Evolutionary conservation across 2,797 vertebrate species (phyloP).

Genomic region (Catostomus latipinnis): DNA sequence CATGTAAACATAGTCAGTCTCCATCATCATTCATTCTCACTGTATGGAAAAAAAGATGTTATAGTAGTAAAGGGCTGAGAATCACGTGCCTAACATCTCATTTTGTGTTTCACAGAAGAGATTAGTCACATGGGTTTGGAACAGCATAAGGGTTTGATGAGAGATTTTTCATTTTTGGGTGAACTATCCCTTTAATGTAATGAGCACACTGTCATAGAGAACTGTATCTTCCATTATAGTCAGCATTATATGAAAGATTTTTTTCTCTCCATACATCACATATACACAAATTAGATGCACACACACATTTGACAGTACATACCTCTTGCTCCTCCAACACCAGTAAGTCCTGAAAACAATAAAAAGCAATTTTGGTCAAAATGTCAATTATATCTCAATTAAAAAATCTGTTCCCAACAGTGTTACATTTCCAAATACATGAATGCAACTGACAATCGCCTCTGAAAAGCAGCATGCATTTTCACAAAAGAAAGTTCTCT

Average conservation of each 20-base stretch:
- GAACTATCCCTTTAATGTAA: too few species aligned
- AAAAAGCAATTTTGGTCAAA: constrained; percentile 27
- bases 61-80: too few species aligned
- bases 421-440: constrained; percentile 16
- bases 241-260: not conserved
- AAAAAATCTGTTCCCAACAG: not conserved
- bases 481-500: constrained; percentile 26
- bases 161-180: too few species aligned
- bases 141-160: too few species aligned
- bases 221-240: not conserved
- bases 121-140: too few species aligned
- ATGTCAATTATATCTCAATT: constrained; percentile 22
- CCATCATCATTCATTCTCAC: too few species aligned
- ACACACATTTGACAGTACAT: not conserved
- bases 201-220: not conserved
- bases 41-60: too few species aligned
- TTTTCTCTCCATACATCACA: not conserved
- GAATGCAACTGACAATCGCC: constrained; percentile 20
- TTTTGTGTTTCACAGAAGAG: too few species aligned
- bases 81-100: too few species aligned
- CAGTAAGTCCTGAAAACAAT: constrained; percentile 88
- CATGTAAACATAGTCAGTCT: too few species aligned
- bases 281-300: constrained; percentile 9
- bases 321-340: constrained; percentile 99
- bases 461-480: constrained; percentile 20